These are phyloP conservation scores for Cantharis flavilabris DNA, from an alignment of 2,888 invertebrate species.

Conservation along the genomic window DNA sequence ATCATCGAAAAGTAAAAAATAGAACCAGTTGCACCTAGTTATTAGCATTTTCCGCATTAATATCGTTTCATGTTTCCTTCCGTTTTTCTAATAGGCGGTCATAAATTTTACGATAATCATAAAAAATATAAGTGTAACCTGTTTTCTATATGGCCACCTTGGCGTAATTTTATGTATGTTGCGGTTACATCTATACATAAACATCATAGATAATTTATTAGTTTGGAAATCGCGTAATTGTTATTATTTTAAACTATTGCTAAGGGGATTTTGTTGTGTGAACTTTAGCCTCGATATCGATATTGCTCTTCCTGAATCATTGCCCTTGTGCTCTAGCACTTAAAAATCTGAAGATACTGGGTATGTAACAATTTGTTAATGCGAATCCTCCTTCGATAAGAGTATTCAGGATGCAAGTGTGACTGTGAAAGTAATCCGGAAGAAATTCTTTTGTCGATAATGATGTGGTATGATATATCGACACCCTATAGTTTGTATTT, in stretches of 20 bases:
- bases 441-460: neutral
- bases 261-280: neutral
- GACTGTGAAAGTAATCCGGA: neutral
- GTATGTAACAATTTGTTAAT: neutral
- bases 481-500: neutral
- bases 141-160: neutral
- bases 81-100: neutral
- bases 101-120: neutral
- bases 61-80: neutral
- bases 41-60: neutral
- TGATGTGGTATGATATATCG: neutral
- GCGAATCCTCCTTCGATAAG: neutral
- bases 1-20: neutral
- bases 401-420: neutral
- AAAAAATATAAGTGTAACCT: neutral
- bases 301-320: neutral
- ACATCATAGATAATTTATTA: neutral
- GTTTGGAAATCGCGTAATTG: neutral
- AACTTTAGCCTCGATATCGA: neutral
- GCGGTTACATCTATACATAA: neutral
- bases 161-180: neutral
- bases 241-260: neutral
- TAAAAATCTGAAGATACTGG: neutral
- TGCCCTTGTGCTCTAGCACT: neutral
- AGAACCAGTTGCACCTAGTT: neutral